Conservation (phyloP, 2,113 vertebrate genomes). For the Crotalus helleri region DNA sequence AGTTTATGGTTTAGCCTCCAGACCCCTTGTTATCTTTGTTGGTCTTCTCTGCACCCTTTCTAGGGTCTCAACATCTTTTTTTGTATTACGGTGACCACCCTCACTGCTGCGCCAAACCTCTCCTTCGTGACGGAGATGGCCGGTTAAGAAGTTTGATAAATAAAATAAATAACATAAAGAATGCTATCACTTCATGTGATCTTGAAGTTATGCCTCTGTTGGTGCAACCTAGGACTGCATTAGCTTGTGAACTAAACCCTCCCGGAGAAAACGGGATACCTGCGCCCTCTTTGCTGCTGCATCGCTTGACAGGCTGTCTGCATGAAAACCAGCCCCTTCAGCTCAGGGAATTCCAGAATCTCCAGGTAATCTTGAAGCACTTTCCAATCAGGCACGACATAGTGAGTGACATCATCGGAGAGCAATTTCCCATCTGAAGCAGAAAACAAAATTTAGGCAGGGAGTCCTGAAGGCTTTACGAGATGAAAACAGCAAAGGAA, state of each 20-base stretch:
- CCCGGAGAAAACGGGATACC: constrained; percentile 67
- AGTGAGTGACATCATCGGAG: constrained; percentile 86
- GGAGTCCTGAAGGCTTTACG: neutral
- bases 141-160: too few species aligned
- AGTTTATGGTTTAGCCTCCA: too few species aligned
- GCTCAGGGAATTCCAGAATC: constrained; percentile 86
- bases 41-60: too few species aligned
- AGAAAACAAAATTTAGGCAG: constrained; percentile 35
- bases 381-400: constrained; percentile 87
- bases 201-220: neutral
- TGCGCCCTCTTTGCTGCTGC: constrained; percentile 88
- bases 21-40: too few species aligned
- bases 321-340: constrained; percentile 89
- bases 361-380: constrained; percentile 90
- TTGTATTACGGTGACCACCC: too few species aligned
- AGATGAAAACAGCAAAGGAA: neutral
- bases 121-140: too few species aligned
- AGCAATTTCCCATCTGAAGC: constrained; percentile 83
- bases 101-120: too few species aligned
- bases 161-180: too few species aligned
- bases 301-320: constrained; percentile 90
- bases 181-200: too few species aligned
- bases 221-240: neutral
- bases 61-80: too few species aligned
- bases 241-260: neutral